phyloP scores from a whole-genome alignment of 2,888 invertebrate species.

The Gari tellinella region DNA sequence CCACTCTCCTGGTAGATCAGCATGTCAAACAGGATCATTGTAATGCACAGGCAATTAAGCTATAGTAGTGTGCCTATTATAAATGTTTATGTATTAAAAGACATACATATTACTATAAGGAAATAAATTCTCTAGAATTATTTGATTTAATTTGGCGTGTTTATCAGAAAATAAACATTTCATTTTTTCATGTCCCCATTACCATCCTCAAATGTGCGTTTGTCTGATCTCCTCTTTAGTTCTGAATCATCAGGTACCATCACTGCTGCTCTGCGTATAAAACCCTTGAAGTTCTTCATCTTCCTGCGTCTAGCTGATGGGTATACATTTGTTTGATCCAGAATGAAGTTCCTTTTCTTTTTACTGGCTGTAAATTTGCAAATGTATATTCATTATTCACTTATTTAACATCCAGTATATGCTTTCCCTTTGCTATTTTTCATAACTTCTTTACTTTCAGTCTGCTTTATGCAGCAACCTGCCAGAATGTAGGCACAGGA shows the following conservation, averaged over 20 bases:
- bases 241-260: conserved; percentile 95
- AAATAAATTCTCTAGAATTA: not conserved
- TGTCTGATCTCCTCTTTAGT: conserved; percentile 91
- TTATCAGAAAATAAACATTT: not conserved
- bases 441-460: no score
- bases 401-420: no score
- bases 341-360: conserved; percentile 93
- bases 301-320: conserved; percentile 97
- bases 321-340: conserved; percentile 99
- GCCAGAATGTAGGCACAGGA: no score
- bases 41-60: not conserved
- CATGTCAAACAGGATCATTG: no score
- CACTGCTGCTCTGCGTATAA: conserved; percentile 95
- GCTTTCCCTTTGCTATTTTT: no score
- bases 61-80: not conserved
- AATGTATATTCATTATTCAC: no score
- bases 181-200: conserved; percentile 76
- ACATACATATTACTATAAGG: no score
- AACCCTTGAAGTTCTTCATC: conserved; percentile 97
- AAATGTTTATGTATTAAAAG: no score
- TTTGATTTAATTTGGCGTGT: not conserved
- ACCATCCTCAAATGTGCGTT: conserved; percentile 93
- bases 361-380: conserved; percentile 66
- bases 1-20: no score
- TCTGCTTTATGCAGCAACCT: no score